Conservation (phyloP, 2,888 invertebrate genomes). For the Zaprionus lineosus region DNA sequence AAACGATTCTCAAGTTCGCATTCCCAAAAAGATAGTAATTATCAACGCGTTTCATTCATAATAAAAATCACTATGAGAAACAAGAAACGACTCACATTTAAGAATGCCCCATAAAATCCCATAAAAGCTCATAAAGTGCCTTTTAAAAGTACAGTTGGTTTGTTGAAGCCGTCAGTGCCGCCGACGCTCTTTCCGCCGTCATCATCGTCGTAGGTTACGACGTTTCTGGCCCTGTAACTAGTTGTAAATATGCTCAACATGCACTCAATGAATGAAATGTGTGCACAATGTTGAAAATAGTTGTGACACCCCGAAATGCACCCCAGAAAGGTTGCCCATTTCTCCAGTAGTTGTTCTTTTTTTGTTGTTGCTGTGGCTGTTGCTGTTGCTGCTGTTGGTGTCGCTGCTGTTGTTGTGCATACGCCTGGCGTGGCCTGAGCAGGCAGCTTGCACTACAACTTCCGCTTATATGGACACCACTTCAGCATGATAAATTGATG, state of each 20-base stretch:
- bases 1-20: slow-evolving; percentile 17
- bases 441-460: slow-evolving; percentile 57
- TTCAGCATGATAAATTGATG: slow-evolving; percentile 73
- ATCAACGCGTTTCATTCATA: slow-evolving; percentile 37
- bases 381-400: slow-evolving; percentile 16
- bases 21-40: slow-evolving; percentile 47
- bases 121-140: slow-evolving; percentile 68
- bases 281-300: slow-evolving; percentile 76
- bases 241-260: slow-evolving; percentile 75
- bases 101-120: slow-evolving; percentile 66
- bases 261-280: slow-evolving; percentile 75
- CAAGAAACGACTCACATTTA: slow-evolving; percentile 46
- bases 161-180: too few species aligned
- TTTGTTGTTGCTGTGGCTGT: not conserved
- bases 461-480: slow-evolving; percentile 74
- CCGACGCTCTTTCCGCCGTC: too few species aligned
- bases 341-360: not conserved
- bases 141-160: slow-evolving; percentile 45
- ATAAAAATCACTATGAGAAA: too few species aligned
- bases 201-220: slow-evolving; percentile 18
- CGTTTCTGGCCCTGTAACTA: slow-evolving; percentile 44
- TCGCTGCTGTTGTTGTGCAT: slow-evolving; percentile 51
- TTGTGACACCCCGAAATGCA: slow-evolving; percentile 47
- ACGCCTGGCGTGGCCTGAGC: slow-evolving; percentile 53
- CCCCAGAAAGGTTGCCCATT: slow-evolving; percentile 24